Percentiles rank a stretch among this genome's conserved stretches.
These are phyloP conservation scores for Elaphurus davidianus DNA, from an alignment of 2,113 vertebrate genomes.

Conservation along the genomic window DNA sequence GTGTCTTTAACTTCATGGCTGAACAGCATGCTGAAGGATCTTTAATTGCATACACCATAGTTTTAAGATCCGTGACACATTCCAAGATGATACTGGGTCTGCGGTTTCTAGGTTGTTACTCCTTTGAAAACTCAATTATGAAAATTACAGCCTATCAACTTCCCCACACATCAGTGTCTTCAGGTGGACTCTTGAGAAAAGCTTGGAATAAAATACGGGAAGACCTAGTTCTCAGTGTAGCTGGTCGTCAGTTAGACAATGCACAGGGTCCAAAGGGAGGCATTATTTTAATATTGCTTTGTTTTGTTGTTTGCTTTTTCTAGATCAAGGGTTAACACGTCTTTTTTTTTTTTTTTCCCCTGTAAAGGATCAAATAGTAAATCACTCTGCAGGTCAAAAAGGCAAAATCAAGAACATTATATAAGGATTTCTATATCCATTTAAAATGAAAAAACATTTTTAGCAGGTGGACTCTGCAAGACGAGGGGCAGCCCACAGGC, in stretches of 20 bases:
- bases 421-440: neutral
- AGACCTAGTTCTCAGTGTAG: neutral
- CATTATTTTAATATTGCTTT: neutral
- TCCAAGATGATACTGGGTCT: neutral
- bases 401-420: neutral
- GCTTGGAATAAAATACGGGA: neutral
- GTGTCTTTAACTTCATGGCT: constrained; percentile 34
- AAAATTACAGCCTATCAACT: neutral
- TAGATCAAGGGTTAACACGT: neutral
- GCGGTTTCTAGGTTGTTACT: neutral
- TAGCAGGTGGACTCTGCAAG: neutral
- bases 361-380: neutral
- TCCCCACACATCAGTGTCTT: neutral
- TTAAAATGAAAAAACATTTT: neutral
- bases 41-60: neutral
- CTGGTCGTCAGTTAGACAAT: neutral
- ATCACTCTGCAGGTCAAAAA: neutral
- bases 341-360: neutral
- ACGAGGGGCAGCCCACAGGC: neutral
- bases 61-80: neutral
- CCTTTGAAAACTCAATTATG: neutral
- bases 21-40: constrained; percentile 18
- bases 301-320: neutral
- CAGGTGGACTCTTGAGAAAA: neutral
- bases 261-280: too few relatives aligned